Evolutionary conservation across 1,140 invertebrate genomes (phyloP), one percentile per base, ranked within the genome.

Genomic region (Bombus superbus): DNA sequence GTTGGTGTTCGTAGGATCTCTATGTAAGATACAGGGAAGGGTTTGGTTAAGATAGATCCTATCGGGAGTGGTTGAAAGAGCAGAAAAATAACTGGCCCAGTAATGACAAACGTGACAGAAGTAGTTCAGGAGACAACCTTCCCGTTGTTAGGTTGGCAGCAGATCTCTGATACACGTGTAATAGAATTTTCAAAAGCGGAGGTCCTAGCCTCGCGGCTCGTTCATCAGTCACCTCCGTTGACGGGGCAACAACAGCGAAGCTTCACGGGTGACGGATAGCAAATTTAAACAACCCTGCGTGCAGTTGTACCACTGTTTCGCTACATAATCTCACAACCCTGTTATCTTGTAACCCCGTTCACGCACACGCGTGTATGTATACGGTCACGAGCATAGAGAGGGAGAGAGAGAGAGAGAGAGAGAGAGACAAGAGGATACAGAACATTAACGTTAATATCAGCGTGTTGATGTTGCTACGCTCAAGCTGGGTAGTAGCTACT

Each of bases 361-460:
- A 35, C 73, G 22, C 25, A 25, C 44, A 35, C 22, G 32, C 15
- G 32, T 38, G 3, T 35, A 32, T 3, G 38, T 15, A 44, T 22
- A 59, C 3, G 3, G 25, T 59, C 25, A 28, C 3, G 9, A 1
- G 25, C 28, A 22, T 22, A 22, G 44, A 47, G 44, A 47, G 9
- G 11, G 44, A 59, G 25, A 59, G 25, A 57, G 57, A 28, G 9
- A 28, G 57, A 15, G 4, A n/a, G 11, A 64, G 13, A 64, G 62
- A 64, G 13, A 15, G 0, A 32, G 13, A 18, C 5, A 1, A 32
- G 15, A 18, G 15, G 10, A 28, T 1, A 6, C 3, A 11, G 18
- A 76, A 76, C 69, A 68, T 77, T 66, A 77, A 44, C 53, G 47
- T 69, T 83, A 78, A 83, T 83, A 53, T 83, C 35, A 53, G 3